phyloP scores from a whole-genome alignment of 2,888 invertebrate genomes.

The Phyllotreta striolata region DNA sequence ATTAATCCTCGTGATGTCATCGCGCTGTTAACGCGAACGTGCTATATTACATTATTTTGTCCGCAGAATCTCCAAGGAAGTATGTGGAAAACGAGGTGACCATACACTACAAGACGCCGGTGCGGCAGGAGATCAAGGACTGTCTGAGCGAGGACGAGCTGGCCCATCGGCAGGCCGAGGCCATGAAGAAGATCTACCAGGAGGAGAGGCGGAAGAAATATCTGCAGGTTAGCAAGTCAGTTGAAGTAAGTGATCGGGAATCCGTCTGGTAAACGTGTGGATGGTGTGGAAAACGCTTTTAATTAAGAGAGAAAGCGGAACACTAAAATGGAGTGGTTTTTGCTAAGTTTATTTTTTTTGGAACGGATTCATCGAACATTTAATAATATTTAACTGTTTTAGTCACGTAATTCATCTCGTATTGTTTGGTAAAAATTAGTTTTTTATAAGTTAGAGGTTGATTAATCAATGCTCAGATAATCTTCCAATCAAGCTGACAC shows the following conservation, averaged over 20 bases:
- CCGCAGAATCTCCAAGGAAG: conserved; percentile 82
- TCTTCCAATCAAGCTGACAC: no score
- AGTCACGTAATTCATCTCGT: no score
- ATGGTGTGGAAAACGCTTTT: conserved; percentile 39
- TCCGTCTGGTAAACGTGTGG: conserved; percentile 35
- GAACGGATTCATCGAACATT: no score
- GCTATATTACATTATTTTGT: conserved; percentile 33
- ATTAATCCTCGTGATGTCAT: no score
- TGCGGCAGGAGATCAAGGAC: conserved; percentile 87
- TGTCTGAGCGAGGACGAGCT: conserved; percentile 88
- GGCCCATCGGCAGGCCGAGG: conserved; percentile 85
- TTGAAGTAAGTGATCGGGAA: conserved; percentile 48
- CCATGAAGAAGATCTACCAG: conserved; percentile 89
- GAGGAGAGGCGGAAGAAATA: conserved; percentile 91
- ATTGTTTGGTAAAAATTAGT: no score
- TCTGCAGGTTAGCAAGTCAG: conserved; percentile 70
- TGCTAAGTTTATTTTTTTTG: neutral
- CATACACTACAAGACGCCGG: conserved; percentile 90
- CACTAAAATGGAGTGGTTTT: conserved; percentile 11
- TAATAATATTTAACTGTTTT: no score
- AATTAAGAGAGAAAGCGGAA: conserved; percentile 16
- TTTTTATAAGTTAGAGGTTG: no score
- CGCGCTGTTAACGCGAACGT: no score
- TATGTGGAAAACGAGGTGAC: conserved; percentile 94
- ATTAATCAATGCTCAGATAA: no score